phyloP scores from a whole-genome alignment of 2,113 vertebrate species.

The Passer montanus region DNA sequence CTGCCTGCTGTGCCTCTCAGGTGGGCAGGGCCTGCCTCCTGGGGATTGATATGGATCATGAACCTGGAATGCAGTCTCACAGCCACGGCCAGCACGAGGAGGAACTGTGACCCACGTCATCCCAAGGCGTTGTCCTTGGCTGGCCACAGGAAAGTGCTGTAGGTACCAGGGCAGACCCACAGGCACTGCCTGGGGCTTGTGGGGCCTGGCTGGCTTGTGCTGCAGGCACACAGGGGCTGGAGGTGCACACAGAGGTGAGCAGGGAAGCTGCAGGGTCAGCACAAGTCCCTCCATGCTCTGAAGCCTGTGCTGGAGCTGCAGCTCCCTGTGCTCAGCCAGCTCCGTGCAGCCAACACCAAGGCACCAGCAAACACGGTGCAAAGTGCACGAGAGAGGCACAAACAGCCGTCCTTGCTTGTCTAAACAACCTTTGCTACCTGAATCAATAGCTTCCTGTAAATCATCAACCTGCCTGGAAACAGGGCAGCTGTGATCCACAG shows the following conservation, averaged over 20 bases:
- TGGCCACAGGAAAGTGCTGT: fast-evolving
- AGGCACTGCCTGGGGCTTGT: neutral
- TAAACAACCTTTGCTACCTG: slow-evolving; percentile 41
- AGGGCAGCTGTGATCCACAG: neutral
- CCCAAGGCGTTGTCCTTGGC: neutral
- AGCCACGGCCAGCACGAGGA: neutral
- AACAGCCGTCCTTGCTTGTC: neutral
- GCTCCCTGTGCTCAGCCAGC: neutral
- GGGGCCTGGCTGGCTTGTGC: neutral
- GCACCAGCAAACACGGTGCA: neutral
- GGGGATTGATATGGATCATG: neutral
- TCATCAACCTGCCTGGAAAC: neutral
- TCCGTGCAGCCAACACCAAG: fast-evolving
- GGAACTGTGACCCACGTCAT: neutral
- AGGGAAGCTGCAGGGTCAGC: neutral
- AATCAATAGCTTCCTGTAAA: neutral
- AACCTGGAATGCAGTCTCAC: neutral
- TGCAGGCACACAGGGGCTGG: neutral
- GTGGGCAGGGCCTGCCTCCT: neutral
- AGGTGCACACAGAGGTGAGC: neutral
- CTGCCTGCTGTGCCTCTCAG: neutral
- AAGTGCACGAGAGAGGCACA: neutral
- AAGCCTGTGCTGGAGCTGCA: neutral
- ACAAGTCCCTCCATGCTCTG: neutral
- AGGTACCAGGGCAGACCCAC: neutral